Evolutionary conservation across 1,140 invertebrate genomes (phyloP).

Genomic region (Pseudobourletiella spinata): DNA sequence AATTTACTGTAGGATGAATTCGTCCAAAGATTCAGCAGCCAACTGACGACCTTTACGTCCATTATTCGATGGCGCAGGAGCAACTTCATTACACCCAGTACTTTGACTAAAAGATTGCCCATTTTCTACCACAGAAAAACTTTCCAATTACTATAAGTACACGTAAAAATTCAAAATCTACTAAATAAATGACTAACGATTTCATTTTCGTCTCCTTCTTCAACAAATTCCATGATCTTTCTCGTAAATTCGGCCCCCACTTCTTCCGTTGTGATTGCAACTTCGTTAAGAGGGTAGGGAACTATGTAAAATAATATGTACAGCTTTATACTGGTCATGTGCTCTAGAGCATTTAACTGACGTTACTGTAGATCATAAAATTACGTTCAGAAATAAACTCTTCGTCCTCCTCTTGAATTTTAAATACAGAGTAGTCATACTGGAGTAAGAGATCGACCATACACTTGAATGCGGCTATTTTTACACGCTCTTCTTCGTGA

Average conservation of each 20-base stretch:
- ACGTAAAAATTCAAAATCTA: neutral
- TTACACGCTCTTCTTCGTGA: neutral
- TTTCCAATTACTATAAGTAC: neutral
- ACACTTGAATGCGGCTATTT: neutral
- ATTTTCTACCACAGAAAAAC: neutral
- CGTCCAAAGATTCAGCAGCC: constrained; percentile 3
- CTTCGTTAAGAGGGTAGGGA: neutral
- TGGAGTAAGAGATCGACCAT: constrained; percentile 9
- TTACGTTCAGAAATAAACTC: neutral
- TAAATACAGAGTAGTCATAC: neutral
- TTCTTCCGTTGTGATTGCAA: neutral
- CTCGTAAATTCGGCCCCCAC: neutral
- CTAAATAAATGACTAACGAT: too few species aligned
- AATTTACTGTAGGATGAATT: neutral
- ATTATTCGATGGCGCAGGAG: neutral
- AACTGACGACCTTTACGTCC: neutral
- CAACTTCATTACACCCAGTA: neutral
- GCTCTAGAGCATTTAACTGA: neutral
- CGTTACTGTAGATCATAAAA: neutral
- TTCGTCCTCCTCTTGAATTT: neutral
- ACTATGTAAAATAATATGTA: neutral
- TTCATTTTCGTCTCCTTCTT: neutral
- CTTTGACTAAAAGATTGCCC: neutral
- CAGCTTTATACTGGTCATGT: neutral
- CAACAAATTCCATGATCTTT: neutral